Evolutionary conservation across 2,797 vertebrate genomes (phyloP), one percentile per base, ranked within the genome.

Genomic region (Cynodonichthys magdalenae): DNA sequence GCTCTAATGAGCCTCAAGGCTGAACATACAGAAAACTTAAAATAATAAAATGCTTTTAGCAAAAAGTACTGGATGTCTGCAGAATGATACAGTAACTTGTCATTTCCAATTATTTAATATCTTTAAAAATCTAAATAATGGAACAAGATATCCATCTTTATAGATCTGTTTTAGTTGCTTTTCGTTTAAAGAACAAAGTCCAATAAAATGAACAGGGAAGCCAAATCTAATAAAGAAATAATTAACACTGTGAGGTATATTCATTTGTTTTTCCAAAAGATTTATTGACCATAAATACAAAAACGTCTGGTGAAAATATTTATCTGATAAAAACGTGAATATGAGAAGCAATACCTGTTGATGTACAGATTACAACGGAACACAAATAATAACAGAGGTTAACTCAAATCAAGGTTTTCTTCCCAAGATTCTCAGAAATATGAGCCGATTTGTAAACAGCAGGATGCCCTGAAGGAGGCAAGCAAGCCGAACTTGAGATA

Each of bases 401-500:
- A 56, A 24, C 48, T 65, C 12, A 12, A 39, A 53, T 45, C 20
- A 15, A 62, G 45, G 24, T 61, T 67, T 79, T 59, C 42, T 74
- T 64, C 54, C 50, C 62, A 44, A 55, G 29, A 20, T 28, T 17
- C 31, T 67, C 10, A 46, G 80, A 71, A 81, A 80, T 53, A 5
- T 45, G 63, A 85, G 57, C 71, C 0, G 11, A 45, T 73, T 28
- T 44, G 53, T 57, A 58, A 77, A 68, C 77, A 45, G 75, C 56
- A 1, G 34, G 72, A 69, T 53, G 74, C 74, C 78, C 77, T 52
- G 46, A 1, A 79, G 76, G 41, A 70, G 48, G 14, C 55, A 57
- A 59, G 14, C 31, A 14, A 49, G 19, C 29, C 3, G 50, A 84
- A 84, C 63, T 15, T 6, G 68, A 88, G 80, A 72, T 59, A 27